Evolutionary conservation across 1,140 invertebrate genomes (phyloP), one percentile per base, ranked within the genome.

Genomic region (Musca domestica): DNA sequence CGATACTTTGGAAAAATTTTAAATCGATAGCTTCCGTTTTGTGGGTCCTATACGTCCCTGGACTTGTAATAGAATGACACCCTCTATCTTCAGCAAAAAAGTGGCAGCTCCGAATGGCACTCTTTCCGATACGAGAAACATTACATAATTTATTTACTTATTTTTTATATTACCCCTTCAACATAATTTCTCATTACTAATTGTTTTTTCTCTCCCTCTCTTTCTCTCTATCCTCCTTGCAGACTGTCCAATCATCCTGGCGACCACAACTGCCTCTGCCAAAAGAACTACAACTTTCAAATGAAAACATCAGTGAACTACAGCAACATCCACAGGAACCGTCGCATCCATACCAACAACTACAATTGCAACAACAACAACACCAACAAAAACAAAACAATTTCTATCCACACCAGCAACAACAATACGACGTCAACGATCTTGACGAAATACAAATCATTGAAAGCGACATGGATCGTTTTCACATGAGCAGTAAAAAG

Each of bases 171-270:
- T n/a, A n/a, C n/a, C n/a, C n/a, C n/a, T n/a, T n/a, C n/a, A n/a
- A n/a, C n/a, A n/a, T n/a, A n/a, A n/a, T n/a, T 41, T 41, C 2
- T 12, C 34, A 41, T 41, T 23, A 20, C 66, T 46, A 7, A 67
- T 48, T 67, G n/a, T 54, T 34, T n/a, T 68, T 23, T 56, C 19
- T 68, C 30, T 41, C 46, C 58, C 9, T 52, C 7, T 63, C 1
- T n/a, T n/a, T 71, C 34, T 69, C 49, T n/a, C n/a, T n/a, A n/a
- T n/a, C n/a, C n/a, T n/a, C n/a, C 66, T 71, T 75, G 12, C 70
- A 81, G 79, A 81, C 79, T 80, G 79, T 81, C 70, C 79, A 81
- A 72, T 78, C 77, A 63, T 76, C 72, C 67, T 81, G 79, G 79
- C 77, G 79, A 71, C 79, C 79, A 49, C 79, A 81, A 69, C 68